phyloP scores from a whole-genome alignment of 2,888 invertebrate genomes.

The Drosophila recens region DNA sequence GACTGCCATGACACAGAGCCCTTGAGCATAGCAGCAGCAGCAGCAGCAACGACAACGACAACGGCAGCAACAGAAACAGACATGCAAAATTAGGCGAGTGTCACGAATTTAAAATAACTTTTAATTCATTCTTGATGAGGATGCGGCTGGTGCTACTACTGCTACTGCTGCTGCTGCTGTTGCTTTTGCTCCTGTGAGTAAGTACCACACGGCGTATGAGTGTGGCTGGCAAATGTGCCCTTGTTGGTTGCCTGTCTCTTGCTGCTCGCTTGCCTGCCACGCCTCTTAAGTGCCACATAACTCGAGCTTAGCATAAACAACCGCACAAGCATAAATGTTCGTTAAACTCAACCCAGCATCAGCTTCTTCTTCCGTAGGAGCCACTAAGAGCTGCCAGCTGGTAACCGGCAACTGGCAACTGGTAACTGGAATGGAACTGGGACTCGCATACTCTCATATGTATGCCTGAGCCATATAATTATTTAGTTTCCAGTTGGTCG shows the following conservation, averaged over 20 bases:
- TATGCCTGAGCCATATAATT: conserved; percentile 65
- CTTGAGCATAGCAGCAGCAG: conserved; percentile 56
- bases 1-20: conserved; percentile 62
- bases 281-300: conserved; percentile 74
- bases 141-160: conserved; percentile 56
- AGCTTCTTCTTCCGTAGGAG: background rate
- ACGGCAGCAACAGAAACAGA: conserved; percentile 40
- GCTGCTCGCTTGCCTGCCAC: conserved; percentile 49
- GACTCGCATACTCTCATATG: background rate
- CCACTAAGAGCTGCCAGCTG: conserved; percentile 6
- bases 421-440: conserved; percentile 8
- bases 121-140: conserved; percentile 82
- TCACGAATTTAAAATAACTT: conserved; percentile 83
- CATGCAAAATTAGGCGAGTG: conserved; percentile 78
- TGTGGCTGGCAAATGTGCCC: conserved; percentile 73
- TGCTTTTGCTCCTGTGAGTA: conserved; percentile 28
- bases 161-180: conserved; percentile 18
- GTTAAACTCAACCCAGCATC: conserved; percentile 59
- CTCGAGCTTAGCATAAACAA: conserved; percentile 80
- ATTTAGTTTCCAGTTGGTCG: conserved; percentile 76
- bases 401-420: conserved; percentile 6
- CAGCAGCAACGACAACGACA: conserved; percentile 12
- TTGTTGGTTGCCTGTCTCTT: conserved; percentile 18
- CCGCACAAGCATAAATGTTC: conserved; percentile 79
- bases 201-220: conserved; percentile 71